These are phyloP conservation scores for Cyaniris semiargus DNA, from an alignment of 2,888 invertebrate genomes.

Conservation along the genomic window DNA sequence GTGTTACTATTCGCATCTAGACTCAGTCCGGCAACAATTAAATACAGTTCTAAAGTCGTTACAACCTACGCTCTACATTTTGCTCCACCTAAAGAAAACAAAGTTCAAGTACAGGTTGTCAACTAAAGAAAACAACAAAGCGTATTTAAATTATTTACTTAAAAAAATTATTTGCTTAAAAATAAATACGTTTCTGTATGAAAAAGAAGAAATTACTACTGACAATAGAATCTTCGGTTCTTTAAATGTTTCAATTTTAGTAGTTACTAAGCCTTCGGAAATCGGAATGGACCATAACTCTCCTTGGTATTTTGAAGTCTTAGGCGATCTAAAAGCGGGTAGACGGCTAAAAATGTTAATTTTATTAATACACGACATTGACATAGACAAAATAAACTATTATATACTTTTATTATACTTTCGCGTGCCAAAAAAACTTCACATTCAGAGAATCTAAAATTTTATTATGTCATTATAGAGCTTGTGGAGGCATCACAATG, in stretches of 20 bases:
- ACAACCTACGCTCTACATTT: not conserved
- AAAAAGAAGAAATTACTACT: too few relatives aligned
- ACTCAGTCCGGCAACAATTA: not conserved
- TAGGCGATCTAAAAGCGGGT: not conserved
- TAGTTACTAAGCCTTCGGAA: too few relatives aligned
- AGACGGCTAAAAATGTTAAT: not conserved
- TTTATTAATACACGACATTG: constrained; percentile 11
- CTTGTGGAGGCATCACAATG: not conserved
- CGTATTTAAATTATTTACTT: too few relatives aligned
- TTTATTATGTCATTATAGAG: constrained; percentile 9
- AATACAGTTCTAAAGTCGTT: not conserved
- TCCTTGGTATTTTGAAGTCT: not conserved
- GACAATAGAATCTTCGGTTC: too few relatives aligned
- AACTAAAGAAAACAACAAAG: too few relatives aligned
- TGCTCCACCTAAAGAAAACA: not conserved
- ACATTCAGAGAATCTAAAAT: constrained; percentile 3
- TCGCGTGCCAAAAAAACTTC: constrained; percentile 16
- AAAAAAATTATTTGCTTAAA: too few relatives aligned
- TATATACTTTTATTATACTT: constrained; percentile 2
- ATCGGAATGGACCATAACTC: too few relatives aligned
- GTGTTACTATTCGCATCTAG: constrained; percentile 12
- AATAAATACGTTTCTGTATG: too few relatives aligned
- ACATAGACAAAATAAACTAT: constrained; percentile 22
- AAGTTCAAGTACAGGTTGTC: too few relatives aligned
- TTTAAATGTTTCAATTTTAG: too few relatives aligned